These are phyloP conservation scores for Rallus limicola DNA, from an alignment of 2,113 vertebrate species.

Conservation along the genomic window DNA sequence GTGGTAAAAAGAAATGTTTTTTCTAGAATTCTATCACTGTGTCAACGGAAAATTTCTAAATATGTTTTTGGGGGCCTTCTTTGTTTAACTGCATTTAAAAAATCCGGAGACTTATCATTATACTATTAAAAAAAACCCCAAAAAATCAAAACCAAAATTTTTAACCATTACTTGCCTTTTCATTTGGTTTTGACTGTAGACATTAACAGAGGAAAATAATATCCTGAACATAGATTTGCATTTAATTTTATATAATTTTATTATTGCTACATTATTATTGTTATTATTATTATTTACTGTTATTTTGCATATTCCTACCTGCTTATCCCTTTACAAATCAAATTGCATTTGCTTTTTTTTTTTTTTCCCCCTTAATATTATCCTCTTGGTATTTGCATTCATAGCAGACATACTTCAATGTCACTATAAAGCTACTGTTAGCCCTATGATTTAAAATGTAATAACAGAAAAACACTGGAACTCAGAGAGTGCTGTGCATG, in stretches of 20 bases:
- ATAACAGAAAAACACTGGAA: slow-evolving; percentile 35
- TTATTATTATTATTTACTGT: background rate
- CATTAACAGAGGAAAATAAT: background rate
- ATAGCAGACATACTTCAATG: background rate
- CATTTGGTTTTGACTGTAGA: background rate
- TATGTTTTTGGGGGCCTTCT: background rate
- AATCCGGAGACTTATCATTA: background rate
- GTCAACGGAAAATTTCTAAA: background rate
- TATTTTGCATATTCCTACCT: background rate
- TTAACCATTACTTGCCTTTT: background rate
- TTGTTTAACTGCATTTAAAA: background rate
- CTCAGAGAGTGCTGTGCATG: background rate
- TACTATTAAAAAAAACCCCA: background rate
- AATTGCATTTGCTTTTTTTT: background rate
- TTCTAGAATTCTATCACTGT: background rate
- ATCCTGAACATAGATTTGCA: background rate
- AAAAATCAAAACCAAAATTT: background rate
- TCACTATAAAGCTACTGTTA: slow-evolving; percentile 18
- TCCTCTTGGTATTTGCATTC: slow-evolving; percentile 5
- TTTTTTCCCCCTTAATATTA: background rate
- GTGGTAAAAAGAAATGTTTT: background rate
- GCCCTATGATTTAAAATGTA: slow-evolving; percentile 59
- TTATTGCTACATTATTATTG: background rate
- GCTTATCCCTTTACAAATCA: slow-evolving; percentile 3
- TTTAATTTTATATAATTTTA: background rate